phyloP scores from a whole-genome alignment of 2,113 vertebrate species.

The Trichomycterus rosablanca region DNA sequence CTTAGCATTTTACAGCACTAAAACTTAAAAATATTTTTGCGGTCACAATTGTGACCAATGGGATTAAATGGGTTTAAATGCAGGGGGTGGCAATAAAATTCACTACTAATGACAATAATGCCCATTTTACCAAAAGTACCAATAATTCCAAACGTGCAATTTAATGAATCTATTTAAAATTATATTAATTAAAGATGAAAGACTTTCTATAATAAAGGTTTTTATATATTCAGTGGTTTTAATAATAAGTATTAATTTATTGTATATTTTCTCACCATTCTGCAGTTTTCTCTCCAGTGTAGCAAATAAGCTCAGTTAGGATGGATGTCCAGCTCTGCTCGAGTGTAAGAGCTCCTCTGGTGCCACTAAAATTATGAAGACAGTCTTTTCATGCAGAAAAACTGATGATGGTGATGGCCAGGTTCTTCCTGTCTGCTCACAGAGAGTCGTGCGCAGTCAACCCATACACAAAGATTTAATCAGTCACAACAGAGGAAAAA shows the following conservation, averaged over 20 bases:
- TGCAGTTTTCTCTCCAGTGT: not conserved
- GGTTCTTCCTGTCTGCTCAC: constrained; percentile 7
- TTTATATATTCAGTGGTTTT: not conserved
- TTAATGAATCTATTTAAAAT: too few relatives aligned
- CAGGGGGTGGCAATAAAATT: too few relatives aligned
- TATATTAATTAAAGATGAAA: too few relatives aligned
- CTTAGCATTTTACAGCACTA: too few relatives aligned
- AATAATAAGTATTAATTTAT: too few relatives aligned
- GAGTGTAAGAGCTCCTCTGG: not conserved
- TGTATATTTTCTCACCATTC: constrained; percentile 6
- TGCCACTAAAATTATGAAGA: not conserved
- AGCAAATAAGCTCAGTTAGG: constrained; percentile 1
- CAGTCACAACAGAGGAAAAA: constrained; percentile 16
- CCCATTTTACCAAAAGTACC: too few relatives aligned
- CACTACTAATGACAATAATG: too few relatives aligned
- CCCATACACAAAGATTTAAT: constrained; percentile 1
- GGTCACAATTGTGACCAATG: too few relatives aligned
- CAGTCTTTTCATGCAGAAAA: not conserved
- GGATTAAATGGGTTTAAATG: too few relatives aligned
- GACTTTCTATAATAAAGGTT: too few relatives aligned
- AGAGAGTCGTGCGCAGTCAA: not conserved
- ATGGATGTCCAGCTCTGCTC: not conserved
- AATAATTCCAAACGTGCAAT: too few relatives aligned
- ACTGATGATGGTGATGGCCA: not conserved
- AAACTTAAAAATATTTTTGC: too few relatives aligned